A percentile compares a stretch with the other conserved stretches of the same genome.
Evolutionary conservation across 2,888 invertebrate species (phyloP).

Genomic region (Spatulosminthurus flaviceps): DNA sequence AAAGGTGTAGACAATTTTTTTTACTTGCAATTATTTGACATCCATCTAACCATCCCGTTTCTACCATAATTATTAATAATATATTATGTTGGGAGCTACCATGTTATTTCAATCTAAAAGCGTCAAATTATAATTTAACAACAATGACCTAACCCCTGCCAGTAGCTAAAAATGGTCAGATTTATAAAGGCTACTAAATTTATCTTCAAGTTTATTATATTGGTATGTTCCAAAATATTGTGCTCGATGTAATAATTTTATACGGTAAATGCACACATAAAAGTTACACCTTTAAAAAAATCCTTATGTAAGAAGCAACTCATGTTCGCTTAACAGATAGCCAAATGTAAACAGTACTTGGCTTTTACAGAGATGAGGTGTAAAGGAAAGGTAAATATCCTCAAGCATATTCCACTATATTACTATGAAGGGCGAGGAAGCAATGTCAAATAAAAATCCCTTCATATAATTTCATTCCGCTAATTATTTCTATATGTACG

Average conservation of each 20-base stretch:
- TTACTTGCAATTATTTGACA: conserved; percentile 1
- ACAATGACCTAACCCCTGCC: conserved; percentile 3
- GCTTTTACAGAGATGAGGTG: conserved; percentile 1
- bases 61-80: neutral
- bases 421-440: neutral
- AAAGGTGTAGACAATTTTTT: neutral
- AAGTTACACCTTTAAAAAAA: too few species aligned
- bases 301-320: too few species aligned
- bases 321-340: too few species aligned
- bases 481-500: neutral
- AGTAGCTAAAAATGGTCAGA: conserved; percentile 5
- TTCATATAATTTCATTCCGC: neutral
- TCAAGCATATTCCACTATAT: neutral
- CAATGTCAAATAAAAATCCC: conserved; percentile 7
- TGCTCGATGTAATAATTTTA: too few species aligned
- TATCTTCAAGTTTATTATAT: neutral
- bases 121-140: conserved; percentile 1
- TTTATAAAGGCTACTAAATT: neutral
- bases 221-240: too few species aligned
- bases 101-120: neutral
- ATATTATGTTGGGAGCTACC: neutral
- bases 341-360: neutral
- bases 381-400: conserved; percentile 13
- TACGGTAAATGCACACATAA: too few species aligned
- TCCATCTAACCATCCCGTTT: conserved; percentile 2